Percentiles rank a stretch among this genome's conserved stretches.
phyloP scores from a whole-genome alignment of 2,888 invertebrate genomes.

The Aphidius colemani region DNA sequence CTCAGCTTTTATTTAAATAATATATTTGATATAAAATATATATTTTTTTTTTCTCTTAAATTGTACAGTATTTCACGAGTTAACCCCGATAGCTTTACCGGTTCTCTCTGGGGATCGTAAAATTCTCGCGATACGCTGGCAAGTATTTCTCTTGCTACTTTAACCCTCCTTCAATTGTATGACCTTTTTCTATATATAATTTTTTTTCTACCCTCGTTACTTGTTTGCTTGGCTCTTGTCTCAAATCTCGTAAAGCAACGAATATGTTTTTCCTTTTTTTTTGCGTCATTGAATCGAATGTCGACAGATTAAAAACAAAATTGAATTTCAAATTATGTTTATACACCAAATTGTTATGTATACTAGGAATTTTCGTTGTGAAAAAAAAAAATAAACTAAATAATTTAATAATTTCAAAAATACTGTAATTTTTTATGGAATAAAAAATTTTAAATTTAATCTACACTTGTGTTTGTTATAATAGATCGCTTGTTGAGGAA shows the following conservation, averaged over 20 bases:
- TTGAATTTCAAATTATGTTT: too few species aligned
- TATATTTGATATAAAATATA: too few species aligned
- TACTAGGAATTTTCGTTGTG: neutral
- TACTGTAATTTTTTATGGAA: too few species aligned
- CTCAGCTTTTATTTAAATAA: too few species aligned
- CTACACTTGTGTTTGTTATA: too few species aligned
- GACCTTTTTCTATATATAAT: neutral
- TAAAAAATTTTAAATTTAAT: too few species aligned
- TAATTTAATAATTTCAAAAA: too few species aligned
- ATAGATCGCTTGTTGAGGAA: too few species aligned
- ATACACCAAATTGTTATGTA: neutral
- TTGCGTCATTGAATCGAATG: constrained; percentile 28
- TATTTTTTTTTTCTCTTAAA: too few species aligned
- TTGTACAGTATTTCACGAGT: constrained; percentile 10
- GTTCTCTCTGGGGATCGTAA: constrained; percentile 13
- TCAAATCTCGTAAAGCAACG: constrained; percentile 13
- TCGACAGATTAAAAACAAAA: constrained; percentile 27
- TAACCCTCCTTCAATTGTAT: constrained; percentile 16
- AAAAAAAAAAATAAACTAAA: too few species aligned
- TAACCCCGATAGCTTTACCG: constrained; percentile 10
- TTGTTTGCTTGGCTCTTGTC: neutral
- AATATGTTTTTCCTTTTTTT: neutral
- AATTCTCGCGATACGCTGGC: constrained; percentile 27
- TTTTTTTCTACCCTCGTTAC: neutral
- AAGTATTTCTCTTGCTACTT: constrained; percentile 22